Conservation (phyloP, 1,140 invertebrate genomes). For the Sycophaga agraensis region DNA sequence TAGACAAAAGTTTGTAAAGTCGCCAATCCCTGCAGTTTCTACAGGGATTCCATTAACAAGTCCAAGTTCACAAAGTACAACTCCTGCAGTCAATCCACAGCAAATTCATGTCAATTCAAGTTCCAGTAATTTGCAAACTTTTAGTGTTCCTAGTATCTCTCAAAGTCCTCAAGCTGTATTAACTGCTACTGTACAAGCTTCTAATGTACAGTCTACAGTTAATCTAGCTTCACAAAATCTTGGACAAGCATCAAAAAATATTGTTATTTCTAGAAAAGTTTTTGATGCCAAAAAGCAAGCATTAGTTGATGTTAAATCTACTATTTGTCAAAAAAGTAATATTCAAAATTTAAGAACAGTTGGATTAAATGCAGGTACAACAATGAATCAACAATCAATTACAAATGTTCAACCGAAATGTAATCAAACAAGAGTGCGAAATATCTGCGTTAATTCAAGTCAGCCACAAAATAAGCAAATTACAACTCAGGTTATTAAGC, state of each 20-base stretch:
- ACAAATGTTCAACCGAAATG: conserved; percentile 31
- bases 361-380: conserved; percentile 7
- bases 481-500: conserved; percentile 41
- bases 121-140: conserved; percentile 22
- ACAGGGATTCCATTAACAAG: conserved; percentile 26
- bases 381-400: conserved; percentile 22
- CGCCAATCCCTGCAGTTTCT: conserved; percentile 33
- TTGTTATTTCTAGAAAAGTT: conserved; percentile 16
- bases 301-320: conserved; percentile 21
- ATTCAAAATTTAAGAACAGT: conserved; percentile 3
- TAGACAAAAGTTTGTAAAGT: conserved; percentile 44
- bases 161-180: conserved; percentile 19
- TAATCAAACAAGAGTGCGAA: conserved; percentile 31
- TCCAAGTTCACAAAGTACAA: conserved; percentile 34
- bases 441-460: conserved; percentile 34
- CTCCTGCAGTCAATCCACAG: conserved; percentile 1
- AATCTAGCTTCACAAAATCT: conserved; percentile 18
- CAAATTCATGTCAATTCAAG: conserved; percentile 25
- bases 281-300: conserved; percentile 28
- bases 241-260: conserved; percentile 20
- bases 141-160: conserved; percentile 16
- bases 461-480: conserved; percentile 38
- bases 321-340: conserved; percentile 18
- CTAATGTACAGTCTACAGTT: conserved; percentile 6
- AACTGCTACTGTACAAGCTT: conserved; percentile 9